phyloP scores from a whole-genome alignment of 2,797 vertebrate genomes.

The Silurus aristotelis region DNA sequence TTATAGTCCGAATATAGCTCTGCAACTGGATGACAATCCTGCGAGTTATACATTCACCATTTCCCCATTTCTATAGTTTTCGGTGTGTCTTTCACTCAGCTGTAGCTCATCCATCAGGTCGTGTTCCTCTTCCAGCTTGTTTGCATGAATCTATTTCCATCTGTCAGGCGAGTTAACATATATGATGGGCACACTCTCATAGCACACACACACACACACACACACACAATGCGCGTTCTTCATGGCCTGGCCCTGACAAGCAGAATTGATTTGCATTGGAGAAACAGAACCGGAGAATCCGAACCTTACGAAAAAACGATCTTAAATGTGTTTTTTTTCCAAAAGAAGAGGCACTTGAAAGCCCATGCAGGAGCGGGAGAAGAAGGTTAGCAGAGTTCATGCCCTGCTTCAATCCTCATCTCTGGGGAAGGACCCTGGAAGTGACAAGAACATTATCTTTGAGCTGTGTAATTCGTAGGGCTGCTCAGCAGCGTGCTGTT shows the following conservation, averaged over 20 bases:
- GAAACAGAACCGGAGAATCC: background rate
- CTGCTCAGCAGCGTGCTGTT: constrained; percentile 51
- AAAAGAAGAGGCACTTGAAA: constrained; percentile 47
- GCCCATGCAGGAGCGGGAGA: constrained; percentile 10
- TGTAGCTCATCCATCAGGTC: constrained; percentile 28
- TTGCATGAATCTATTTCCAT: constrained; percentile 34
- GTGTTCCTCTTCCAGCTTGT: constrained; percentile 22
- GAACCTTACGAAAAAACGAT: constrained; percentile 44
- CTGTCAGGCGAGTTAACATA: constrained; percentile 31
- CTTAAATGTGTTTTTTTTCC: constrained; percentile 34
- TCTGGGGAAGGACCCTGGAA: constrained; percentile 51
- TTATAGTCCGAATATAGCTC: background rate
- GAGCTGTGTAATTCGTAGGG: constrained; percentile 63
- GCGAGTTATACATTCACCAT: background rate
- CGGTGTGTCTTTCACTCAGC: constrained; percentile 20
- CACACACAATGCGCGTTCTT: constrained; percentile 4
- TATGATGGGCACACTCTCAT: background rate
- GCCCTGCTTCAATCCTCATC: constrained; percentile 33
- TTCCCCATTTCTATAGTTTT: constrained; percentile 4
- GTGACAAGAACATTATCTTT: constrained; percentile 65
- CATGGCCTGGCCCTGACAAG: constrained; percentile 27
- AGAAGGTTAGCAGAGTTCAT: constrained; percentile 45
- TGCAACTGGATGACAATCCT: background rate
- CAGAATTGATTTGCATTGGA: constrained; percentile 44
- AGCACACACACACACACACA: constrained; percentile 21